Evolutionary conservation across 1,140 invertebrate genomes (phyloP).

Genomic region (Homalodisca vitripennis): DNA sequence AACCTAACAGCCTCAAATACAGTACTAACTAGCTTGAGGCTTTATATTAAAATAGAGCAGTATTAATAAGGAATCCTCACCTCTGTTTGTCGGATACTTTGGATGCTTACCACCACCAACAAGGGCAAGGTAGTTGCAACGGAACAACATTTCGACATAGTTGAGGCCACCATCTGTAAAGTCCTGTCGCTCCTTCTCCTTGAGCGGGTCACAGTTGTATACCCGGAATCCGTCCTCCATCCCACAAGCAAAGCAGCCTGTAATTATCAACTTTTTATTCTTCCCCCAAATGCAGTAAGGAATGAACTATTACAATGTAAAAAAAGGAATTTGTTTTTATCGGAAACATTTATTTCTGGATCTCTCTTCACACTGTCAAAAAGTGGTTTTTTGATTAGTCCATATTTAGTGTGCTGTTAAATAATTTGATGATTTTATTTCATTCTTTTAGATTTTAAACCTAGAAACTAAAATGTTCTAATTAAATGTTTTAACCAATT

Average conservation of each 20-base stretch:
- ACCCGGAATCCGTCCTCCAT: conserved; percentile 96
- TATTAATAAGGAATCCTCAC: conserved; percentile 52
- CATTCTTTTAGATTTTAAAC: background rate
- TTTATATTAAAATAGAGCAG: no score
- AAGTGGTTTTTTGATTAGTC: background rate
- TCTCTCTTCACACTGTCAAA: background rate
- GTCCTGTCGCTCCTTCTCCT: conserved; percentile 94
- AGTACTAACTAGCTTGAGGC: no score
- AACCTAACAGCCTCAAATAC: no score
- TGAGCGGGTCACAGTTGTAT: conserved; percentile 96
- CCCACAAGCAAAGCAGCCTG: conserved; percentile 97
- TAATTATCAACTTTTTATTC: conserved; percentile 44
- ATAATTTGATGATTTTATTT: background rate
- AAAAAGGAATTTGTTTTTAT: background rate
- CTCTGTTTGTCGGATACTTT: conserved; percentile 90
- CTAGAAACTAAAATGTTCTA: no score
- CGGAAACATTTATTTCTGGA: background rate
- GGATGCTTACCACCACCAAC: conserved; percentile 91
- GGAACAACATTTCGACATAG: conserved; percentile 96
- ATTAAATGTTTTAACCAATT: no score
- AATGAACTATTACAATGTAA: background rate
- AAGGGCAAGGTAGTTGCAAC: conserved; percentile 95
- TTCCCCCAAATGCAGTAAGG: background rate
- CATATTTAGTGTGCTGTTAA: background rate
- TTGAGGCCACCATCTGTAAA: conserved; percentile 87